These are phyloP conservation scores for Patella depressa DNA, from an alignment of 2,888 invertebrate species.

Conservation along the genomic window DNA sequence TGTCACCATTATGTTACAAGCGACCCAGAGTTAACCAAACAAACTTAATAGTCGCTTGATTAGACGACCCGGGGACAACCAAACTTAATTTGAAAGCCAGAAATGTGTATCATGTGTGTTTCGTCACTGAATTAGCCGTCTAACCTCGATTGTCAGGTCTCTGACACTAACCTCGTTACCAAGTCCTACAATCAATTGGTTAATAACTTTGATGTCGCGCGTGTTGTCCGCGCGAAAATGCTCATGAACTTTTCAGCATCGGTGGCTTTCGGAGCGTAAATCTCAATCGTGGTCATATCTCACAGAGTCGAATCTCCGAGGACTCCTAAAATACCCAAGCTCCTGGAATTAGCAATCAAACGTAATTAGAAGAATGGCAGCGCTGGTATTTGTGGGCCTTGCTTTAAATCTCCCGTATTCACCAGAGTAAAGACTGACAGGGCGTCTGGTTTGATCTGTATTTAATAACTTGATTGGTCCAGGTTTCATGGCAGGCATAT, in stretches of 20 bases:
- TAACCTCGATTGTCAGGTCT: slow-evolving; percentile 10
- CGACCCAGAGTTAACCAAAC: too few species aligned
- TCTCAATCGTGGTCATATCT: not conserved
- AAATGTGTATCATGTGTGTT: slow-evolving; percentile 9
- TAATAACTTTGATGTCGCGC: slow-evolving; percentile 1
- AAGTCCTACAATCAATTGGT: slow-evolving; percentile 8
- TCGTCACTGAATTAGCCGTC: slow-evolving; percentile 4
- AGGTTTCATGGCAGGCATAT: too few species aligned
- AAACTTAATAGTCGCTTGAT: too few species aligned
- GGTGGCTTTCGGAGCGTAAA: not conserved
- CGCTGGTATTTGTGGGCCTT: not conserved
- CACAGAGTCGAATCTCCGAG: not conserved
- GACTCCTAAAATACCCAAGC: not conserved
- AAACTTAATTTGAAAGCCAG: not conserved
- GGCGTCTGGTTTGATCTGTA: slow-evolving; percentile 1
- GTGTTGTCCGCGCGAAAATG: slow-evolving; percentile 3
- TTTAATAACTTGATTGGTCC: not conserved
- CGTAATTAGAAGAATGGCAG: not conserved
- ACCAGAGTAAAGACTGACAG: slow-evolving; percentile 1
- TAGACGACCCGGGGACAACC: not conserved
- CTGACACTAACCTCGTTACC: slow-evolving; percentile 8
- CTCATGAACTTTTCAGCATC: not conserved
- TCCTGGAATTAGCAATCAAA: slow-evolving; percentile 5
- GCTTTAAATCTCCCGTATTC: slow-evolving; percentile 4
- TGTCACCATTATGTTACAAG: too few species aligned